These are phyloP conservation scores for Julus scanicus DNA, from an alignment of 2,888 invertebrate genomes.

Conservation along the genomic window DNA sequence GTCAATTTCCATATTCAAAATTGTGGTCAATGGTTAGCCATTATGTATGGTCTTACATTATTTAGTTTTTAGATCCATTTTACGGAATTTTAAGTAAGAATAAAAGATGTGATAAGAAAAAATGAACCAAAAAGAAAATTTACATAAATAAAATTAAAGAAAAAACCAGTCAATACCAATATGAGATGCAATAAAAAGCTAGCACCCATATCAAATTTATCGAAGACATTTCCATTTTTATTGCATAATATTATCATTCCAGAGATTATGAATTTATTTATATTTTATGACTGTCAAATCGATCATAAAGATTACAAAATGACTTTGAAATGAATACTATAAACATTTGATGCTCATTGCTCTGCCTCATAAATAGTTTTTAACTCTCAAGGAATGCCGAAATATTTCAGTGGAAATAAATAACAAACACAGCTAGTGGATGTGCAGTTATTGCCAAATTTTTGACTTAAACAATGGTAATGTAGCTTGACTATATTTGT, in stretches of 20 bases:
- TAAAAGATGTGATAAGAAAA: background rate
- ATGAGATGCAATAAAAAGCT: background rate
- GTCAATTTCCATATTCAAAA: background rate
- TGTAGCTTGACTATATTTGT: background rate
- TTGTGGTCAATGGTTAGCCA: background rate
- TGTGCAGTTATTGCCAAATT: background rate
- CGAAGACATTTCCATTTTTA: background rate
- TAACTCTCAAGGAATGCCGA: background rate
- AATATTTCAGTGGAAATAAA: background rate
- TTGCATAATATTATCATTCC: background rate
- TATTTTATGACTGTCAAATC: background rate
- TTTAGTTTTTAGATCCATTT: background rate
- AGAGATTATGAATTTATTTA: background rate
- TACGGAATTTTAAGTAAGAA: background rate
- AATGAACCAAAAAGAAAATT: background rate
- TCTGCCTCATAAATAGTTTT: conserved; percentile 13
- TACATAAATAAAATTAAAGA: background rate
- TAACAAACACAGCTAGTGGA: background rate
- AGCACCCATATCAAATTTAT: background rate
- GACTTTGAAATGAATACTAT: background rate
- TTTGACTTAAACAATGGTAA: conserved; percentile 7
- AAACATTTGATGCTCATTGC: background rate
- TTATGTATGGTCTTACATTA: background rate
- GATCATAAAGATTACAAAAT: background rate
- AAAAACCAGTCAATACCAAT: background rate